These are phyloP conservation scores for Grammomys surdaster DNA, from an alignment of 2,113 vertebrate genomes.

Conservation along the genomic window DNA sequence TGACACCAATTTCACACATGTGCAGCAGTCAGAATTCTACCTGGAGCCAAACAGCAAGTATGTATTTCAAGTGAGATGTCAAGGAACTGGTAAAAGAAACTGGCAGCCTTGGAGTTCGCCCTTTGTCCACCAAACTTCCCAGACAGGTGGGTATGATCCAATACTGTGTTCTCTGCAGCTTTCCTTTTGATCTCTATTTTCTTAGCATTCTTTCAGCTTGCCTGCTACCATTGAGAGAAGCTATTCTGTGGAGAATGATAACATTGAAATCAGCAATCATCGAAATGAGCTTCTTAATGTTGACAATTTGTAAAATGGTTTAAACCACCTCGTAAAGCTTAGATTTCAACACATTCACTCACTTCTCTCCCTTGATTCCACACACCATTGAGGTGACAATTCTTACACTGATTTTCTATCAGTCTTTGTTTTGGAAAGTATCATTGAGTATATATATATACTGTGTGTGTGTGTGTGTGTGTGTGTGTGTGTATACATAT, in stretches of 20 bases:
- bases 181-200: slow-evolving; percentile 17
- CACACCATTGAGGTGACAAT: accelerated
- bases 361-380: not conserved
- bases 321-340: not conserved
- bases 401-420: not conserved
- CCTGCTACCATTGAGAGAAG: not conserved
- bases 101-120: slow-evolving; percentile 87
- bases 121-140: slow-evolving; percentile 81
- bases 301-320: slow-evolving; percentile 4
- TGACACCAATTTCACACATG: accelerated
- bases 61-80: slow-evolving; percentile 86
- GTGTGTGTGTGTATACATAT: too few relatives aligned
- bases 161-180: not conserved
- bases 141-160: slow-evolving; percentile 81
- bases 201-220: not conserved
- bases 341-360: not conserved
- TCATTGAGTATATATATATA: not conserved
- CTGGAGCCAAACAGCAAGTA: slow-evolving; percentile 81
- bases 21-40: slow-evolving; percentile 47
- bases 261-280: not conserved
- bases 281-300: slow-evolving; percentile 11
- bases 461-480: too few relatives aligned
- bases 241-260: not conserved
- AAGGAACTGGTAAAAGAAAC: slow-evolving; percentile 66
- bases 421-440: slow-evolving; percentile 39